phyloP scores from a whole-genome alignment of 2,888 invertebrate species.

The Parnassius mnemosyne region DNA sequence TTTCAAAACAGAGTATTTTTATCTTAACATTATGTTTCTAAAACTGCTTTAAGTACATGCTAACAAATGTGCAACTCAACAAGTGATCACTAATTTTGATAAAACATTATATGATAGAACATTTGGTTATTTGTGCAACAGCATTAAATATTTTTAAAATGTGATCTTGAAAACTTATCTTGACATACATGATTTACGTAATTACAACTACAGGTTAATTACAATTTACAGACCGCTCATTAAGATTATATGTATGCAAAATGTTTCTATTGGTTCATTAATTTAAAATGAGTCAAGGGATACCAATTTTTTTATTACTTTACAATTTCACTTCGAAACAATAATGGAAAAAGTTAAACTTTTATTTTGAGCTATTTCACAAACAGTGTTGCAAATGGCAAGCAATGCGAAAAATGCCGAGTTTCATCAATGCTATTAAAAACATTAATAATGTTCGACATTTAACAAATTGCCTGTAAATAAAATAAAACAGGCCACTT shows the following conservation, averaged over 20 bases:
- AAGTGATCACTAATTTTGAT: constrained; percentile 33
- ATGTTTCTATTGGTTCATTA: constrained; percentile 34
- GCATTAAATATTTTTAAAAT: constrained; percentile 20
- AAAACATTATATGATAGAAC: constrained; percentile 23
- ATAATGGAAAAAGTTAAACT: too few species aligned
- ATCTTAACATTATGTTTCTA: constrained; percentile 18
- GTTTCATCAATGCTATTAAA: too few species aligned
- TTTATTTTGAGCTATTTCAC: too few species aligned
- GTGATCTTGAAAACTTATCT: constrained; percentile 18
- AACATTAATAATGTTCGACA: too few species aligned
- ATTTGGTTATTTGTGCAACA: constrained; percentile 31
- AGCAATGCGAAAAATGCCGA: too few species aligned
- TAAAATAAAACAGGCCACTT: too few species aligned
- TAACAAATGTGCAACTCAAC: constrained; percentile 39
- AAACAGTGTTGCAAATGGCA: too few species aligned
- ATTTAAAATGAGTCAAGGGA: constrained; percentile 27
- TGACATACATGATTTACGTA: constrained; percentile 16
- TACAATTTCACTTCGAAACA: too few species aligned
- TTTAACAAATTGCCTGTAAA: too few species aligned
- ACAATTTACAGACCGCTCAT: constrained; percentile 28
- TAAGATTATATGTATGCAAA: constrained; percentile 33
- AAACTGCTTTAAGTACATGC: constrained; percentile 36
- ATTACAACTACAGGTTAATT: constrained; percentile 18
- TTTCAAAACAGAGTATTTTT: constrained; percentile 19
- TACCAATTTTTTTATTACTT: too few species aligned